Evolutionary conservation across 2,797 vertebrate genomes (phyloP), one percentile per base, ranked within the genome.

Genomic region (Protonibea diacanthus): DNA sequence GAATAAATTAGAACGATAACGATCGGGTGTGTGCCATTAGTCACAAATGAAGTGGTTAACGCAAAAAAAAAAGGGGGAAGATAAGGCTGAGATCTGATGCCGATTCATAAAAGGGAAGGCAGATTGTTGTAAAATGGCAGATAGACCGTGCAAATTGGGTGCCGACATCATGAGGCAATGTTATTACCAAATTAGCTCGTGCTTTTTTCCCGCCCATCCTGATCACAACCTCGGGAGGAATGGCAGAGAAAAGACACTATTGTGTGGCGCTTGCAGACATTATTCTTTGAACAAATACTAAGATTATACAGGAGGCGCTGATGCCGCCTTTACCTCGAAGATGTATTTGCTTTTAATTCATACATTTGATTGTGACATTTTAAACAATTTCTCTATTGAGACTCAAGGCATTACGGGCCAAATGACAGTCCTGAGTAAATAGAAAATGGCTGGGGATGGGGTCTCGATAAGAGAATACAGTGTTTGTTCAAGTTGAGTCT

Each of bases 41-140:
- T 93, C 90, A 92, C 94, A 94, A 95, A 95, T 95, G 92, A 94
- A 95, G 95, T 94, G 94, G 93, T 94, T 95, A 91, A 91, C 81
- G 87, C 89, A 72, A 75, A 87, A 83, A 87, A 83, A 83, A 61
- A 80, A 77, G 64, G 57, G 77, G 59, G 79, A 45, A 89, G 94
- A 94, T 93, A 94, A 95, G 91, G 80, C 83, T 69, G 85, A 92
- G 94, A 95, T 94, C 92, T 88, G 90, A 91, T 92, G 88, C 80
- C 45, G 83, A 93, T 90, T 93, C 88, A 92, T 92, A 91, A 92
- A 93, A 81, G 85, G 76, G 80, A 81, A 92, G 85, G 79, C 78
- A 86, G 87, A 89, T 91, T 87, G 90, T 87, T 80, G 86, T 87
- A 93, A 92, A 92, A 92, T 89, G 90, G 89, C 90, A 91, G 85